Evolutionary conservation across 2,797 vertebrate species (phyloP).

Genomic region (Lemur catta): DNA sequence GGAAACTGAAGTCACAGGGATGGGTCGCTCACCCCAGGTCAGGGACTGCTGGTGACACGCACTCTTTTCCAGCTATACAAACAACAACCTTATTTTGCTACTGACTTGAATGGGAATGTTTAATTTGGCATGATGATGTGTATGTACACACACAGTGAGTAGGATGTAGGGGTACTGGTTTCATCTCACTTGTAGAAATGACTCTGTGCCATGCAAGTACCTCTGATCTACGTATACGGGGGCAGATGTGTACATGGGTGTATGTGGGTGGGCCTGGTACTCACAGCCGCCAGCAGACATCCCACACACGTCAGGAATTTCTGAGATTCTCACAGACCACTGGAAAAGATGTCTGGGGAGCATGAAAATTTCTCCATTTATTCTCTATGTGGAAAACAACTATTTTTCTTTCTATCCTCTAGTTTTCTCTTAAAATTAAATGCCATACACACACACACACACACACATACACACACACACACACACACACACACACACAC

Average conservation of each 20-base stretch:
- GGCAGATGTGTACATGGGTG: background rate
- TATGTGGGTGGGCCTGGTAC: fast-evolving
- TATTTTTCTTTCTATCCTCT: background rate
- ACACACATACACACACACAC: background rate
- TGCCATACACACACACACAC: background rate
- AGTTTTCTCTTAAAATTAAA: slow-evolving; percentile 7
- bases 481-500: background rate
- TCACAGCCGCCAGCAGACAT: background rate
- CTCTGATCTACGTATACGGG: background rate
- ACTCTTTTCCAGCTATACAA: background rate
- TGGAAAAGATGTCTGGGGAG: background rate
- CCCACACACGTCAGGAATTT: background rate
- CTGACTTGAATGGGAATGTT: background rate
- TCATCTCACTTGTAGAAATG: background rate
- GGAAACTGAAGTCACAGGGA: background rate
- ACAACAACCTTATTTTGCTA: background rate
- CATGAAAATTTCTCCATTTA: background rate
- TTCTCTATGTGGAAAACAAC: background rate
- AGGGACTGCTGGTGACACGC: background rate
- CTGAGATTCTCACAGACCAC: background rate
- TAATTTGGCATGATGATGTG: too few species aligned
- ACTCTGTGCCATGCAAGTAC: background rate
- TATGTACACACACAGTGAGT: background rate
- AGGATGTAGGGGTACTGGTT: background rate
- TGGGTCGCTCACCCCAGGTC: background rate